phyloP scores from a whole-genome alignment of 2,113 vertebrate genomes.

The Aphyosemion australe region DNA sequence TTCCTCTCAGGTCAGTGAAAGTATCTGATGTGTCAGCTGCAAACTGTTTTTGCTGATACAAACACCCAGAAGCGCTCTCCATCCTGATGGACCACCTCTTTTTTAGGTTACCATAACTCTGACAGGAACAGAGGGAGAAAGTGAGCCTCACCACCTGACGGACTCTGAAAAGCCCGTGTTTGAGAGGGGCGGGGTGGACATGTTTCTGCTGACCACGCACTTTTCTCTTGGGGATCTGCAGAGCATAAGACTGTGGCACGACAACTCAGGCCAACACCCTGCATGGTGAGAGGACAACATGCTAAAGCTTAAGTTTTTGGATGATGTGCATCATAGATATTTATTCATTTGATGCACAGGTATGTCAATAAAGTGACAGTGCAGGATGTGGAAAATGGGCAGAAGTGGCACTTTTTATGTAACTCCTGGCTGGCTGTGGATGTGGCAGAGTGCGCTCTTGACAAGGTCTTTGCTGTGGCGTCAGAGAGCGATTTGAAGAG shows the following conservation, averaged over 20 bases:
- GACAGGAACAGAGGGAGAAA: slow-evolving; percentile 87
- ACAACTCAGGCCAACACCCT: slow-evolving; percentile 88
- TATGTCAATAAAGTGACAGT: slow-evolving; percentile 89
- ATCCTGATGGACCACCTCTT: background rate
- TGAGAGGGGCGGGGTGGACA: slow-evolving; percentile 88
- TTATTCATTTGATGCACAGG: slow-evolving; percentile 70
- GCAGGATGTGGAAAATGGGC: slow-evolving; percentile 85
- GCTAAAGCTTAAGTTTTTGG: background rate
- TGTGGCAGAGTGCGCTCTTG: slow-evolving; percentile 88
- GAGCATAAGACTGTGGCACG: slow-evolving; percentile 91
- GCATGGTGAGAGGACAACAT: slow-evolving; percentile 80
- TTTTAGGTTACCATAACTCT: slow-evolving; percentile 88
- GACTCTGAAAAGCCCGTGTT: slow-evolving; percentile 84
- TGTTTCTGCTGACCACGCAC: slow-evolving; percentile 89
- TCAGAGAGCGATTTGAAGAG: slow-evolving; percentile 89
- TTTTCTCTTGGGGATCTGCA: slow-evolving; percentile 90
- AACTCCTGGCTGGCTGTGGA: slow-evolving; percentile 92
- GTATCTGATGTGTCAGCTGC: background rate
- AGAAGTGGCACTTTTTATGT: slow-evolving; percentile 94
- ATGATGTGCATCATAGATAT: background rate
- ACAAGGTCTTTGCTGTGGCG: slow-evolving; percentile 89
- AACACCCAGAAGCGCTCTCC: background rate
- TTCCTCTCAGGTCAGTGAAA: slow-evolving; percentile 85
- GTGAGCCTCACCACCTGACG: slow-evolving; percentile 89
- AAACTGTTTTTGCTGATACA: background rate